Evolutionary conservation across 2,888 invertebrate genomes (phyloP), one percentile per base, ranked within the genome.

Genomic region (Psylliodes chrysocephalus): DNA sequence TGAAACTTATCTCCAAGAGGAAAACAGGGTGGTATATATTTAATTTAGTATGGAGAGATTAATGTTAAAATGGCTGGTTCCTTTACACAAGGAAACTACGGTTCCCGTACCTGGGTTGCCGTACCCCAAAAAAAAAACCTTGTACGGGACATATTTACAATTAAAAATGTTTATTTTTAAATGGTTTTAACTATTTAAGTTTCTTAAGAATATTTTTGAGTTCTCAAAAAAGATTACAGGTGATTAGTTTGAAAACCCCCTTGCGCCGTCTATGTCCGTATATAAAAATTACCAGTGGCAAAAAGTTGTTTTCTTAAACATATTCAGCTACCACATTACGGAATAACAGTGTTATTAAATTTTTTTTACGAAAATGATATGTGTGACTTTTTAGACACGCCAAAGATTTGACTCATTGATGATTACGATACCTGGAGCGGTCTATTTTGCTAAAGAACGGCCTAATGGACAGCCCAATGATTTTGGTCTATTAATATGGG

Each of bases 251-350:
- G 5, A 40, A 40, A 15, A 7, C 14, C 14, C 17, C 7, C 14
- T 5, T 40, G n/a, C 8, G 8, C 7, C 14, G 17, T 7, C 17
- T 17, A 40, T 17, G 14, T 19, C 22, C 22, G 19, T 25, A 35
- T 38, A 61, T 49, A 63, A 38, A 57, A 68, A 65, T 65, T 53
- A 49, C 49, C 60, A 40, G 28, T 19, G 4, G 12, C 38, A 59
- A 65, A 68, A 63, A 65, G 65, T 65, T 55, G 55, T 68, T 63
- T 61, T 44, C 56, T 42, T 65, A 60, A 66, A 68, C 59, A 64
- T 30, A 60, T 63, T 62, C 44, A 38, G 64, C 68, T 64, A 64
- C 68, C 54, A 62, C 35, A 66, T 68, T 68, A 68, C 68, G 64
- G 30, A 49, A 49, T 49, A 28, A 49, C 42, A 8, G 5, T 15